A percentile compares a stretch with the other conserved stretches of the same genome.
phyloP scores from a whole-genome alignment of 1,140 invertebrate species.

The Megathymus violae region DNA sequence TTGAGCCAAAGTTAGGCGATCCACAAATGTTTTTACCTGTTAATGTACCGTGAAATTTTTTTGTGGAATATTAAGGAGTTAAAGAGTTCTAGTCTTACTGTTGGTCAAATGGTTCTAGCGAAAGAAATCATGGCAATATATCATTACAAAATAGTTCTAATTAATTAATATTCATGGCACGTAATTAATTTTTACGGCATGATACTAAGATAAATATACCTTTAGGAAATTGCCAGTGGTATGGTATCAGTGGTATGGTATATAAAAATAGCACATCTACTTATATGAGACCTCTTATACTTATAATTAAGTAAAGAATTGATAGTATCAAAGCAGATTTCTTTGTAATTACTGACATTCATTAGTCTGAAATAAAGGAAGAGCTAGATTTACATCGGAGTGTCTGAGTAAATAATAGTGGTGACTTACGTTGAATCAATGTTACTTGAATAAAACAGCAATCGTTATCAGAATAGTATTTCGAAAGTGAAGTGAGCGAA shows the following conservation, averaged over 20 bases:
- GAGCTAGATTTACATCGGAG: constrained; percentile 7
- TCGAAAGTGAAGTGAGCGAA: constrained; percentile 46
- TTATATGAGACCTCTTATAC: too few species aligned
- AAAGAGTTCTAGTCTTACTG: constrained; percentile 65
- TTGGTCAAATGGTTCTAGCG: constrained; percentile 36
- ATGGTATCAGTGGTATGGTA: neutral
- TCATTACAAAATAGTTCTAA: neutral
- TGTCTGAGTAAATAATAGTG: constrained; percentile 7
- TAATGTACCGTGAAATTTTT: constrained; percentile 83
- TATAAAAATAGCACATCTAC: too few species aligned
- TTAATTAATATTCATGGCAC: neutral
- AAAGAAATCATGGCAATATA: constrained; percentile 18
- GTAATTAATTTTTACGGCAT: neutral
- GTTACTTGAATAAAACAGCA: constrained; percentile 42
- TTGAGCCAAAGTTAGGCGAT: constrained; percentile 91
- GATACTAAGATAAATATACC: too few species aligned
- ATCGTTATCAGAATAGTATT: constrained; percentile 18
- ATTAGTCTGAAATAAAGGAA: constrained; percentile 8
- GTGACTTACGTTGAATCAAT: constrained; percentile 32
- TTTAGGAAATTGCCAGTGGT: too few species aligned
- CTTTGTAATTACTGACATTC: constrained; percentile 15
- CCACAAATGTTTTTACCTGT: constrained; percentile 89
- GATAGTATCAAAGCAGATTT: neutral
- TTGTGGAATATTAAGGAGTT: constrained; percentile 41
- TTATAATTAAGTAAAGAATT: constrained; percentile 9